A percentile compares a stretch with the other conserved stretches of the same genome.
Evolutionary conservation across 1,140 invertebrate species (phyloP).

Genomic region (Euwallacea similis): DNA sequence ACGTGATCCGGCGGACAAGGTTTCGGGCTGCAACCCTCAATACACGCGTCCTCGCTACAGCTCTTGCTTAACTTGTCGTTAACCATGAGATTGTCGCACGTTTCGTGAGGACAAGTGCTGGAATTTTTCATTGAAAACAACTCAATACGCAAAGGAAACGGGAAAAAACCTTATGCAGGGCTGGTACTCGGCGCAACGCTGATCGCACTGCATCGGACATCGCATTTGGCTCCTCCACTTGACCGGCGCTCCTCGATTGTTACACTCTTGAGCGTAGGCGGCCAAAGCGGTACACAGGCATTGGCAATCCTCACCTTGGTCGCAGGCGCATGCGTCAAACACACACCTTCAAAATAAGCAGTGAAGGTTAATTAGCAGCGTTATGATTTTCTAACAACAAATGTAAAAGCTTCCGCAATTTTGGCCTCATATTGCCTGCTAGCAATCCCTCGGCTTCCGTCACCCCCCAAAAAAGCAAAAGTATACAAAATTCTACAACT

Average conservation of each 20-base stretch:
- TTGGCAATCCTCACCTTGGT: constrained; percentile 85
- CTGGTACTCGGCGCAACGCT: constrained; percentile 74
- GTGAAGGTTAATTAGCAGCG: neutral
- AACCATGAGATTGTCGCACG: constrained; percentile 79
- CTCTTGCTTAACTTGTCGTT: constrained; percentile 60
- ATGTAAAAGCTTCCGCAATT: too few species aligned
- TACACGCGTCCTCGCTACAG: constrained; percentile 73
- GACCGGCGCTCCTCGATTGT: constrained; percentile 67
- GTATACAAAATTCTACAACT: too few species aligned
- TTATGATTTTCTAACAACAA: too few species aligned
- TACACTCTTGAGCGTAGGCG: constrained; percentile 83
- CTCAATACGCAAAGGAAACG: neutral
- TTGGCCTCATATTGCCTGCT: too few species aligned
- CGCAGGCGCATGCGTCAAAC: constrained; percentile 84
- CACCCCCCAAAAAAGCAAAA: too few species aligned
- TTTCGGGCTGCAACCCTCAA: constrained; percentile 77
- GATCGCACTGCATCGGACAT: constrained; percentile 88
- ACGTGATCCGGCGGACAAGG: constrained; percentile 71
- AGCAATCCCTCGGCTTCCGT: too few species aligned
- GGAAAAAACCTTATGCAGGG: constrained; percentile 60
- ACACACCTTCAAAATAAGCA: constrained; percentile 64
- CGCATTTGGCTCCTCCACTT: constrained; percentile 79
- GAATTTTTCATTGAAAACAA: constrained; percentile 47
- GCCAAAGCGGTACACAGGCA: constrained; percentile 87
- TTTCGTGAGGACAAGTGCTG: constrained; percentile 76